Percentiles rank a stretch among this genome's conserved stretches.
phyloP scores from a whole-genome alignment of 2,113 vertebrate genomes.

The Pseudorectes ferrugineus region DNA sequence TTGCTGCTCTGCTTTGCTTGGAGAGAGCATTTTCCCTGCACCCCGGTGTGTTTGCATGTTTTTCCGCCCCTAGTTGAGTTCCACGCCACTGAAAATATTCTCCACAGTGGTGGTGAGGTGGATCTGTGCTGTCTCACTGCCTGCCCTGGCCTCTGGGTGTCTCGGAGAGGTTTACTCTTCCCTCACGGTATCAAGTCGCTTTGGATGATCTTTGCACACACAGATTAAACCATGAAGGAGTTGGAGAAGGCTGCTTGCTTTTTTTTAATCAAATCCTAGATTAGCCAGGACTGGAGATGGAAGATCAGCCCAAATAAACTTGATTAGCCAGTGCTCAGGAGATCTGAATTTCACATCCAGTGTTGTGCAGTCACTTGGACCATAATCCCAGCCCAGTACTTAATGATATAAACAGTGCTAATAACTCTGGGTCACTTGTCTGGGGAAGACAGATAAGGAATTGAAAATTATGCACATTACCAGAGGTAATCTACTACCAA shows the following conservation, averaged over 20 bases:
- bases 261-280: slow-evolving; percentile 26
- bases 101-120: neutral
- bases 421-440: slow-evolving; percentile 71
- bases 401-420: slow-evolving; percentile 64
- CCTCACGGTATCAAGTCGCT: neutral
- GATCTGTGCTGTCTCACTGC: neutral
- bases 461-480: slow-evolving; percentile 61
- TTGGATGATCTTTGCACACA: neutral
- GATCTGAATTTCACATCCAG: neutral
- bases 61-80: neutral
- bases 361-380: neutral
- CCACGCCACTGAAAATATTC: neutral
- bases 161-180: neutral
- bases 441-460: slow-evolving; percentile 71
- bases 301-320: slow-evolving; percentile 23
- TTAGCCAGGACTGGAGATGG: slow-evolving; percentile 18
- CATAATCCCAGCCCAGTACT: slow-evolving; percentile 49
- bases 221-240: neutral
- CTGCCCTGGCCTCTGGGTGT: neutral
- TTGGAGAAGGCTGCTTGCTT: neutral
- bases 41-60: neutral
- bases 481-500: slow-evolving; percentile 49
- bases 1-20: neutral
- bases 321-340: neutral
- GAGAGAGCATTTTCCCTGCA: neutral